Evolutionary conservation across 64 coral and sea anemone species (phyloP).

Genomic region (Acropora tenuis): DNA sequence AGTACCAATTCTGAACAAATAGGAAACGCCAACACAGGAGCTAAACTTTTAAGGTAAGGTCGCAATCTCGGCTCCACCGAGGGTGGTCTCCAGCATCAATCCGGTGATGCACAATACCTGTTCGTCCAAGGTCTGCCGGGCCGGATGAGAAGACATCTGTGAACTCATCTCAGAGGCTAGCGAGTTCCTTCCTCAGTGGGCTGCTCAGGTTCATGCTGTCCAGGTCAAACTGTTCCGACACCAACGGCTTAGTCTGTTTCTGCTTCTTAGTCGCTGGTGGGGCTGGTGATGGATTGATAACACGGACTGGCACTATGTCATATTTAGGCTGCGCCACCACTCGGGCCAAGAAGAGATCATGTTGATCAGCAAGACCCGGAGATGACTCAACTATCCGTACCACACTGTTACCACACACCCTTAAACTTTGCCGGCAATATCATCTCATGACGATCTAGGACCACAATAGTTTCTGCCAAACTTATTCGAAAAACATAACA

Average conservation of each 20-base stretch:
- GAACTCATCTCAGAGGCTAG: too few species aligned
- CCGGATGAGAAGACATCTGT: neutral
- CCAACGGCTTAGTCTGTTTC: neutral
- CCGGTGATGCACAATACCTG: conserved; percentile 25
- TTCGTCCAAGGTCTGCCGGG: conserved; percentile 23
- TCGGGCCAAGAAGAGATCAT: neutral
- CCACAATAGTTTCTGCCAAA: conserved; percentile 12
- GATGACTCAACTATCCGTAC: neutral
- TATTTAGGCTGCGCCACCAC: neutral
- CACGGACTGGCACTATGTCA: too few species aligned
- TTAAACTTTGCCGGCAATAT: neutral
- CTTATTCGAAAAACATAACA: too few species aligned
- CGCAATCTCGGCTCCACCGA: too few species aligned
- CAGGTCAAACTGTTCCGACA: neutral
- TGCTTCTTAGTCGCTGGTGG: too few species aligned
- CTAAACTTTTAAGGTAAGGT: too few species aligned
- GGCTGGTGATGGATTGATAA: neutral
- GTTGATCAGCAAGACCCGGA: neutral
- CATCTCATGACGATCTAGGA: neutral
- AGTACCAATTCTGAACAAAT: too few species aligned
- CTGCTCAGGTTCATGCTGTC: neutral
- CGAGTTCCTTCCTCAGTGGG: neutral
- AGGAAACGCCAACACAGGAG: too few species aligned
- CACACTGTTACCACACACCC: conserved; percentile 6
- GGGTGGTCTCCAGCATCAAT: conserved; percentile 37